phyloP scores from a whole-genome alignment of 2,797 vertebrate genomes.

The Acanthis flammea region DNA sequence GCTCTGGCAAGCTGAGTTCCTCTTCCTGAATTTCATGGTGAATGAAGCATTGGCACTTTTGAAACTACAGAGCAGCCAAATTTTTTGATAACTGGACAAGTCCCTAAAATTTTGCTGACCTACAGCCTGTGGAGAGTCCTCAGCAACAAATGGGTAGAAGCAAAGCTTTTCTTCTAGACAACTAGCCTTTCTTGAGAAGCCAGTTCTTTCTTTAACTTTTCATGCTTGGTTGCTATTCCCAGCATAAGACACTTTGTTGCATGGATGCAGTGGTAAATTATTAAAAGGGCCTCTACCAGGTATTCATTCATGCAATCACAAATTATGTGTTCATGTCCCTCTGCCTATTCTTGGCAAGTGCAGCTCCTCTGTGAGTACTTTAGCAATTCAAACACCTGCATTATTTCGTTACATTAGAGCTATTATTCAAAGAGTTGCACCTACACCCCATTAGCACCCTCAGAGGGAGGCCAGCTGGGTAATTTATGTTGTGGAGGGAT shows the following conservation, averaged over 20 bases:
- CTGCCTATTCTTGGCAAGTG: constrained; percentile 26
- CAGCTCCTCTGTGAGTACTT: constrained; percentile 19
- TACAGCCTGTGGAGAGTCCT: background rate
- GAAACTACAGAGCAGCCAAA: background rate
- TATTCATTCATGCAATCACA: background rate
- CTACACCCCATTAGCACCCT: constrained; percentile 31
- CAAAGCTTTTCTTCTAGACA: background rate
- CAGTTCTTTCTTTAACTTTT: background rate
- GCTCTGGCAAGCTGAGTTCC: background rate
- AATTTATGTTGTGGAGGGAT: constrained; percentile 3
- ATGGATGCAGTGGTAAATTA: constrained; percentile 42
- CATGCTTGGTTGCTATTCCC: constrained; percentile 26
- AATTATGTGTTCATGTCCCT: background rate
- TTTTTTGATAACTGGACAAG: background rate
- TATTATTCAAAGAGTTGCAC: constrained; percentile 37
- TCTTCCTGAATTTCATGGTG: background rate
- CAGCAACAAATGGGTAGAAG: background rate
- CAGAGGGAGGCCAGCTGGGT: background rate
- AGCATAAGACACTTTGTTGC: background rate
- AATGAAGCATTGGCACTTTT: background rate
- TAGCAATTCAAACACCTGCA: constrained; percentile 23
- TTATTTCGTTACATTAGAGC: constrained; percentile 34
- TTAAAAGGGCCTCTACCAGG: constrained; percentile 17
- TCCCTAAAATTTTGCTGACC: background rate
- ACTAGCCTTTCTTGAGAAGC: background rate